Conservation (phyloP, 2,888 invertebrate genomes). For the Melanophora roralis region DNA sequence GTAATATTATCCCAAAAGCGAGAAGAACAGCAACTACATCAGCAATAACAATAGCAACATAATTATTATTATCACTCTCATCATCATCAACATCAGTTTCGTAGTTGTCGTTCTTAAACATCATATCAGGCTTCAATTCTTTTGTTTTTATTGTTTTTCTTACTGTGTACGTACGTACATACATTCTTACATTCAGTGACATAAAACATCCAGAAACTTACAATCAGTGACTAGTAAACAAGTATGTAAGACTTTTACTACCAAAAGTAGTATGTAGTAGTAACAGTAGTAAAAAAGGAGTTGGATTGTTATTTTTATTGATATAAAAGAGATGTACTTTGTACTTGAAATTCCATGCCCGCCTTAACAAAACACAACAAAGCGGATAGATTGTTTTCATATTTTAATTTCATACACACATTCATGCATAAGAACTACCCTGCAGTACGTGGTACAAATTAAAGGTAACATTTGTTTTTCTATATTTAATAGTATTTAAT, state of each 20-base stretch:
- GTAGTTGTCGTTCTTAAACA: conserved; percentile 45
- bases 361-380: conserved; percentile 39
- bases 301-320: conserved; percentile 12
- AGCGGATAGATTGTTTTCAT: conserved; percentile 48
- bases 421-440: not conserved
- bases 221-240: conserved; percentile 28
- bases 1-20: conserved; percentile 3
- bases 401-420: conserved; percentile 27
- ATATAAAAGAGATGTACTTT: conserved; percentile 39
- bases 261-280: not conserved
- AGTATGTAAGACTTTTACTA: not conserved
- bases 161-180: not conserved
- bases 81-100: conserved; percentile 23
- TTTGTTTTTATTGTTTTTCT: conserved; percentile 15
- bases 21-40: not conserved
- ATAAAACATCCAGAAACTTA: conserved; percentile 32
- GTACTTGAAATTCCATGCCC: conserved; percentile 54
- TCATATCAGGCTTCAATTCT: conserved; percentile 39
- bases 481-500: no score
- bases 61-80: conserved; percentile 15
- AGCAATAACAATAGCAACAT: conserved; percentile 5
- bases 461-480: no score
- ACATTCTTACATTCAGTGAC: conserved; percentile 29
- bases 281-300: not conserved
- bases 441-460: not conserved